Base-by-base conservation (phyloP, 2,113 vertebrate genomes). In the Oryzias woworae region DNA sequence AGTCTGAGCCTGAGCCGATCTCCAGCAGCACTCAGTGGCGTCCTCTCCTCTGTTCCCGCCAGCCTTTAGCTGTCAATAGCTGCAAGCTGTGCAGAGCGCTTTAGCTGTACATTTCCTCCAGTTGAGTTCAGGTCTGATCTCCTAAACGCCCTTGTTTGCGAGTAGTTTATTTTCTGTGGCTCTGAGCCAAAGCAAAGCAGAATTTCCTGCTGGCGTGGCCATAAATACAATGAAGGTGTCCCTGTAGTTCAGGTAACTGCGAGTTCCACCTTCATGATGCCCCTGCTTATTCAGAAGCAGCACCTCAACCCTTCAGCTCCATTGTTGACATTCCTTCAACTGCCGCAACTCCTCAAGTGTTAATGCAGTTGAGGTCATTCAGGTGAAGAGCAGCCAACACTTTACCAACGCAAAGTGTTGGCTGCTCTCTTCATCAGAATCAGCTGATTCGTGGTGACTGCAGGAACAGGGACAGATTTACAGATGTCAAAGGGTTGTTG, bases 131-230 rank as follows among this genome's bases (percentile, higher is more conserved):
- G 44, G 69, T 71, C 24, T 23, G 31, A 51, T 65, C 51, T 17
- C 45, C n/a, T 63, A 63, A 68, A 69, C 6, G 2, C 63, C 43
- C 60, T 68, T 66, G 53, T 78, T 68, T 52, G 61, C 2, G 28
- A 36, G 66, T 69, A 60, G 69, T 65, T 72, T 60, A 68, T 77
- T 58, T 43, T 18, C 48, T 44, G 55, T 51, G 71, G 66, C 55
- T 78, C n/a, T 22, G 24, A 78, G 68, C 46, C 55, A 59, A 60
- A 52, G 65, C 44, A 58, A 62, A 72, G 75, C 62, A 31, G 62
- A 70, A 65, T 20, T 41, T 54, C 44, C n/a, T 26, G 31, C 58
- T 49, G 36, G 55, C 45, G 18, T 46, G 55, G 77, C 57, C 6
- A 72, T 71, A 57, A 71, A 58, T 64, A 41, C 31, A 55, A 36